Conservation (phyloP, 1,140 invertebrate species). For the Drosophila rhopaloa region DNA sequence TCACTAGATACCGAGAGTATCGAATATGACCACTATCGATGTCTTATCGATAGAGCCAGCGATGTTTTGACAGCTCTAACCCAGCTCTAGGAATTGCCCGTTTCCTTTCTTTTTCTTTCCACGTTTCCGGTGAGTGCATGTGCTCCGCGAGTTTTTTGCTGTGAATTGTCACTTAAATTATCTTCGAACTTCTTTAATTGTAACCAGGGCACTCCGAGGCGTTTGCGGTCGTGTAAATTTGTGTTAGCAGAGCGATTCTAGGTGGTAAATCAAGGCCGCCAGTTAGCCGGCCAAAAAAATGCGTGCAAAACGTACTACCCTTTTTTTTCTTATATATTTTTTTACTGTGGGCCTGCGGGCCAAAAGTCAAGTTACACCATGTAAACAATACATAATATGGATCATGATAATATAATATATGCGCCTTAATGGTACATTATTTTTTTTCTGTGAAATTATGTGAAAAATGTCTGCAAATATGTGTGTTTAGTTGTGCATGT, state of each 20-base stretch:
- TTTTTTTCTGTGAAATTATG: constrained; percentile 11
- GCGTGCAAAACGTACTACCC: not conserved
- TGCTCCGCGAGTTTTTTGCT: constrained; percentile 1
- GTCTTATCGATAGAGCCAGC: too few species aligned
- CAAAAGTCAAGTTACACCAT: not conserved
- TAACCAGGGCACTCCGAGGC: not conserved
- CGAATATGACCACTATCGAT: too few species aligned
- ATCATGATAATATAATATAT: not conserved
- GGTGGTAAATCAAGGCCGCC: not conserved
- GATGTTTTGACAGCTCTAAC: too few species aligned
- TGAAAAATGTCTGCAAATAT: not conserved
- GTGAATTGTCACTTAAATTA: not conserved
- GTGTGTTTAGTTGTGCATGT: not conserved
- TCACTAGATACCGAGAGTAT: too few species aligned
- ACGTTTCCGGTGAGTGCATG: constrained; percentile 15
- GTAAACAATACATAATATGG: not conserved
- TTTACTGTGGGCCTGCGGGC: constrained; percentile 7
- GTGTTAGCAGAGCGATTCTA: constrained; percentile 3
- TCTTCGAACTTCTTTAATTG: not conserved
- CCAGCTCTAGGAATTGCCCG: not conserved
- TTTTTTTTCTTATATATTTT: constrained; percentile 13
- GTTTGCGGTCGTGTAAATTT: constrained; percentile 4
- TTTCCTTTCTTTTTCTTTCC: constrained; percentile 9
- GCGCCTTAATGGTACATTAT: not conserved
- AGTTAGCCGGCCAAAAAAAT: constrained; percentile 5